These are phyloP conservation scores for Xerus inauris DNA, from an alignment of 2,113 vertebrate genomes.

Conservation along the genomic window DNA sequence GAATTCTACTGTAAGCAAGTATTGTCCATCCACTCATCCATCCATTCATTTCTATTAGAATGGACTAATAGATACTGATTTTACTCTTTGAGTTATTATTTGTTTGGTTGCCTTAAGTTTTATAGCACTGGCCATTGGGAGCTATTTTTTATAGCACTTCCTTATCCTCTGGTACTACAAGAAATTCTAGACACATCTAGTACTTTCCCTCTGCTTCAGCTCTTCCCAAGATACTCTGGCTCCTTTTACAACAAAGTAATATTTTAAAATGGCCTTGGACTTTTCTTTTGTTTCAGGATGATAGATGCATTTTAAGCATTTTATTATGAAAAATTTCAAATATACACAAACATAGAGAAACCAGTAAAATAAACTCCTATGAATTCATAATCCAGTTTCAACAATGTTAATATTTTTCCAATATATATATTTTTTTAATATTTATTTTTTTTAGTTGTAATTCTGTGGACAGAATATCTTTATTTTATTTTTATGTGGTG, in stretches of 20 bases:
- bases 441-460: no score
- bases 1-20: background rate
- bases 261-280: constrained; percentile 14
- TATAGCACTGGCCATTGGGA: no score
- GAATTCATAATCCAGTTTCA: no score
- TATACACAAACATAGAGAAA: background rate
- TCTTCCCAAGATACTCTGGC: background rate
- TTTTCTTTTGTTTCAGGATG: background rate
- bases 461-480: no score
- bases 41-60: background rate
- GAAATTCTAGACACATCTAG: no score
- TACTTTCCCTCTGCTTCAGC: background rate
- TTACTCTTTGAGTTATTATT: background rate
- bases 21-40: background rate
- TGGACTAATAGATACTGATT: background rate
- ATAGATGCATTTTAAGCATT: background rate
- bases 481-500: no score
- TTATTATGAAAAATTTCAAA: background rate
- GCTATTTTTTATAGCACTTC: no score
- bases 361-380: no score
- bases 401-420: no score
- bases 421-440: no score
- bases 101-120: no score
- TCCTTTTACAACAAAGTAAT: background rate
- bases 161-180: no score